A percentile compares a stretch with the other conserved stretches of the same genome.
phyloP scores from a whole-genome alignment of 2,888 invertebrate species.

The Machimus rusticus region DNA sequence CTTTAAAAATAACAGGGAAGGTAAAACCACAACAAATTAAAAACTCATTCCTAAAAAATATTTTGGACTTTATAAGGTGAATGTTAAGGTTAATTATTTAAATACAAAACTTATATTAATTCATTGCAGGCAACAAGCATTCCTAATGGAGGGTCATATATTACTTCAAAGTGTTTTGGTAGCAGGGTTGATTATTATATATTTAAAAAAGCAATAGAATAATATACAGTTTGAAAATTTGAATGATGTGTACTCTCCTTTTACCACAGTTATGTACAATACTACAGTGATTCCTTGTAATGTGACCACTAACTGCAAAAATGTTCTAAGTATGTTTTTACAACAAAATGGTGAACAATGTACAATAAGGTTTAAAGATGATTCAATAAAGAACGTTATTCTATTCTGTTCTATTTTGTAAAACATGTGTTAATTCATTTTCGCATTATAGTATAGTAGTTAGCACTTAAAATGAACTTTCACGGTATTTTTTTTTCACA shows the following conservation, averaged over 20 bases:
- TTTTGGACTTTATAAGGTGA: conserved; percentile 62
- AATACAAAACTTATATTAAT: not conserved
- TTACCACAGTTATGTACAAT: not conserved
- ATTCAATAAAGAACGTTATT: not conserved
- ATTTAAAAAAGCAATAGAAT: not conserved
- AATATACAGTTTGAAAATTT: not conserved
- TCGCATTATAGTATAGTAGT: not conserved
- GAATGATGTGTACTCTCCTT: not conserved
- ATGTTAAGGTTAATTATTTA: not conserved
- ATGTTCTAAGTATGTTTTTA: not conserved
- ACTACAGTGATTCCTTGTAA: not conserved
- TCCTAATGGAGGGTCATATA: conserved; percentile 65
- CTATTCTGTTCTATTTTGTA: not conserved
- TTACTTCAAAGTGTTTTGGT: conserved; percentile 67
- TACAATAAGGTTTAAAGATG: not conserved
- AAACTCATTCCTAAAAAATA: conserved; percentile 62
- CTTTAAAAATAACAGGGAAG: conserved; percentile 66
- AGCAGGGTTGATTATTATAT: conserved; percentile 67
- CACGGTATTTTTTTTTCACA: not conserved
- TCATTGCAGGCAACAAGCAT: conserved; percentile 58
- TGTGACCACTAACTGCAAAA: not conserved
- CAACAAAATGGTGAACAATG: not conserved
- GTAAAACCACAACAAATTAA: conserved; percentile 55
- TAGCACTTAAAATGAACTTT: not conserved
- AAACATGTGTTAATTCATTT: not conserved